phyloP scores from a whole-genome alignment of 2,113 vertebrate genomes.

The Hystrix cristata region DNA sequence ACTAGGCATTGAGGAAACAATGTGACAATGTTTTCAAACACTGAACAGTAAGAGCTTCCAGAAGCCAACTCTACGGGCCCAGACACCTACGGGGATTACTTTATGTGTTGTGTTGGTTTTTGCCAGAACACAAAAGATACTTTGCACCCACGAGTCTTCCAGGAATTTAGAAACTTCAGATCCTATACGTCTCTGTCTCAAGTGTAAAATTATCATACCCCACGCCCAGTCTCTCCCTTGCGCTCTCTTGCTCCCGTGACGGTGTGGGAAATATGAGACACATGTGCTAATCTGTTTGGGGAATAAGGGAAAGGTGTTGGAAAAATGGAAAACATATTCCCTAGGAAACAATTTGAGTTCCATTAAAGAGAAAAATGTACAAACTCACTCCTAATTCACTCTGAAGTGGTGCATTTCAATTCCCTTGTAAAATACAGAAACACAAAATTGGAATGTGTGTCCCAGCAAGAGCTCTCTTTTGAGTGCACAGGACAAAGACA shows the following conservation, averaged over 20 bases:
- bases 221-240: slow-evolving; percentile 22
- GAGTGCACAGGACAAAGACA: slow-evolving; percentile 57
- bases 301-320: slow-evolving; percentile 84
- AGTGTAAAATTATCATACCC: slow-evolving; percentile 86
- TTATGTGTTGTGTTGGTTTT: slow-evolving; percentile 74
- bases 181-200: slow-evolving; percentile 76
- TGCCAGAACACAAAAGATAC: slow-evolving; percentile 66
- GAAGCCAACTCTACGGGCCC: slow-evolving; percentile 27
- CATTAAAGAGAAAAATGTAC: slow-evolving; percentile 81
- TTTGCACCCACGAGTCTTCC: slow-evolving; percentile 75
- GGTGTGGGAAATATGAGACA: slow-evolving; percentile 77
- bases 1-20: slow-evolving; percentile 43
- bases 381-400: slow-evolving; percentile 86
- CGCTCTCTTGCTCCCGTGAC: slow-evolving; percentile 58
- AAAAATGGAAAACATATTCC: slow-evolving; percentile 85
- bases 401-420: slow-evolving; percentile 81
- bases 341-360: slow-evolving; percentile 83
- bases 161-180: slow-evolving; percentile 85
- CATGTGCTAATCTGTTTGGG: slow-evolving; percentile 76
- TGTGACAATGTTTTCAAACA: slow-evolving; percentile 52
- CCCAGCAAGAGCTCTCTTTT: slow-evolving; percentile 73
- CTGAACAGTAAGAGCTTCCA: slow-evolving; percentile 58
- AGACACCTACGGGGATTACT: slow-evolving; percentile 73
- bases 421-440: slow-evolving; percentile 83
- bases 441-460: slow-evolving; percentile 43